Conservation (phyloP, 2,113 vertebrate species). For the Hemiscyllium ocellatum region DNA sequence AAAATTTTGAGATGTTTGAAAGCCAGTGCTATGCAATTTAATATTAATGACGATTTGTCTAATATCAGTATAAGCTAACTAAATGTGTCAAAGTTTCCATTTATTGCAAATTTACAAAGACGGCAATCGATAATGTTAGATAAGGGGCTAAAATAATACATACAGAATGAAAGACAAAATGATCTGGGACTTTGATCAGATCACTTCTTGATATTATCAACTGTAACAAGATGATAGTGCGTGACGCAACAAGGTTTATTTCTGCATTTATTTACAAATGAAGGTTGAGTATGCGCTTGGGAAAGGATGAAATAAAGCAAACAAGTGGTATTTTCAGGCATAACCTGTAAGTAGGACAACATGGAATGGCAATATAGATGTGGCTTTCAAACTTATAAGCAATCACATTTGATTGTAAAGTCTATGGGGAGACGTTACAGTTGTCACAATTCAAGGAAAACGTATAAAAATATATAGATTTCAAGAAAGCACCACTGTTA, state of each 20-base stretch:
- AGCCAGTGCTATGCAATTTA: background rate
- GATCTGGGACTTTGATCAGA: background rate
- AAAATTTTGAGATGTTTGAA: background rate
- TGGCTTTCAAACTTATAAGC: background rate
- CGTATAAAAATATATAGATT: background rate
- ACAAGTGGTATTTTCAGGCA: background rate
- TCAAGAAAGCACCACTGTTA: background rate
- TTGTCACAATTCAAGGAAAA: background rate
- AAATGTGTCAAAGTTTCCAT: background rate
- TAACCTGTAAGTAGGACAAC: background rate
- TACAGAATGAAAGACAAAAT: background rate
- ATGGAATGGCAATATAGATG: background rate
- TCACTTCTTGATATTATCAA: background rate
- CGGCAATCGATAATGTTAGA: background rate
- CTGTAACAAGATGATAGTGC: background rate
- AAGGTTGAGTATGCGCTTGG: background rate
- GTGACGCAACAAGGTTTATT: background rate
- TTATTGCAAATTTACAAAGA: background rate
- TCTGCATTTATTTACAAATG: background rate
- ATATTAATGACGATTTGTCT: background rate
- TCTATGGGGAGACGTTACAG: background rate
- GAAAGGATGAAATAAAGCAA: background rate
- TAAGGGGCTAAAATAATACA: slow-evolving; percentile 3
- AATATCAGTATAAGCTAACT: background rate
- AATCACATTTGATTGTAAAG: background rate